Base-by-base conservation (phyloP, 2,888 invertebrate species). In the Drosophila siamana region DNA sequence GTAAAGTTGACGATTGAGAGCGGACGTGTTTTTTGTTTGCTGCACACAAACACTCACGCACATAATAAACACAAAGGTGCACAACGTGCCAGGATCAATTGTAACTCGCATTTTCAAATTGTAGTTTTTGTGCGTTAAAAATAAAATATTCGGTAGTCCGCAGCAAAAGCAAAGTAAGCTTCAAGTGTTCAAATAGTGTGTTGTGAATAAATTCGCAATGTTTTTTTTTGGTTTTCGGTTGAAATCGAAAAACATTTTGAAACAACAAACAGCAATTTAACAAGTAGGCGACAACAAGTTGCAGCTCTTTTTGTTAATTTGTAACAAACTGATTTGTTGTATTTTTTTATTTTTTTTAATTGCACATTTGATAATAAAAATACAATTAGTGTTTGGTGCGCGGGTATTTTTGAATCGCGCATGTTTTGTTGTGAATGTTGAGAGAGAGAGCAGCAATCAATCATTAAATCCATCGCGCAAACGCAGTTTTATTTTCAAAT, bases 21-120 rank as follows among this genome's bases (percentile, higher is more conserved):
- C 75, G 75, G 75, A 75, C 78, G 75, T 78, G 74, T 61, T 78
- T 60, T 69, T 57, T 64, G 68, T 62, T 72, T 77, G 78, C 78
- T 78, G 75, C 78, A 61, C 70, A 13, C 24, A 54, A 8, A 28
- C 11, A 44, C 26, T 4, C 26, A 26, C 26, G 6, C 26, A 6
- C 26, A 33, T n/a, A 33, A 5, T n/a, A 50, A 47, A 66, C 56
- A 55, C 50, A 69, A 70, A 76, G 66, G 76, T 76, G 67, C 76
- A 56, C 50, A 75, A 73, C 78, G 75, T 75, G 78, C 56, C 73
- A 74, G 78, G 74, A 74, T 74, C 33, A 33, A 60, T 75, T 73
- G 57, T 48, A 63, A 78, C 24, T 69, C 74, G 78, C 78, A 60
- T 73, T 69, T 64, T 48, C 59, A 52, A 46, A 40, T 46, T 50